Base-by-base conservation (phyloP, 2,888 invertebrate species). In the Rhabditoides inermis region DNA sequence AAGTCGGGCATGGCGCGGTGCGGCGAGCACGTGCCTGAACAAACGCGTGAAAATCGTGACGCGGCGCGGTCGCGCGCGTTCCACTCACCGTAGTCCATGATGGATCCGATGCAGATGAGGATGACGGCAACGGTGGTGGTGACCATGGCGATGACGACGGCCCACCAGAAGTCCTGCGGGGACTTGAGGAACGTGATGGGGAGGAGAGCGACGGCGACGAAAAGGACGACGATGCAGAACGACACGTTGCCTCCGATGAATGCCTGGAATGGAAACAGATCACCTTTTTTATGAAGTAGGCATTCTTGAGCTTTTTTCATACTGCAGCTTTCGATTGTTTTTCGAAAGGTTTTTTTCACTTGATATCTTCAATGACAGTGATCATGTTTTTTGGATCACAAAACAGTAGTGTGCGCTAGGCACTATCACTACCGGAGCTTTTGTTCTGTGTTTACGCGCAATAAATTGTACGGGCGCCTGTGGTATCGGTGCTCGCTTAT, bases 121-220 rank as follows among this genome's bases (percentile, higher is more conserved):
- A 74, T 50, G 25, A 73, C 72, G 22, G 74, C 74, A 18, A 56
- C 54, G 3, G 68, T 60, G 6, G 74, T 74, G 6, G 74, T 74
- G 53, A 72, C 55, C 72, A 72, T 73, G 6, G 72, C 70, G 40
- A 70, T 60, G 20, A 72, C 68, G 20, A 69, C 70, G 10, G 71
- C 71, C 68, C 70, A 69, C 73, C 73, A 73, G 58, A 73, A 73
- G 53, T 73, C 73, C 40, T 69, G 63, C 7, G 73, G 73, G 2
- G 71, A 71, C 52, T 73, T 73, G 36, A 73, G 57, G 55, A 73
- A 69, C 5, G 62, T 63, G n/a, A 73, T 51, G 25, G 73, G 73
- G 15, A 71, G 58, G 23, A 73, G 65, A 26, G 61, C 55, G 26
- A 65, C 56, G 27, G 72, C 72, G 22, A 73, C 57, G 42, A 70